Base-by-base conservation (phyloP, 2,113 vertebrate species). In the Amblyopsis rosae region DNA sequence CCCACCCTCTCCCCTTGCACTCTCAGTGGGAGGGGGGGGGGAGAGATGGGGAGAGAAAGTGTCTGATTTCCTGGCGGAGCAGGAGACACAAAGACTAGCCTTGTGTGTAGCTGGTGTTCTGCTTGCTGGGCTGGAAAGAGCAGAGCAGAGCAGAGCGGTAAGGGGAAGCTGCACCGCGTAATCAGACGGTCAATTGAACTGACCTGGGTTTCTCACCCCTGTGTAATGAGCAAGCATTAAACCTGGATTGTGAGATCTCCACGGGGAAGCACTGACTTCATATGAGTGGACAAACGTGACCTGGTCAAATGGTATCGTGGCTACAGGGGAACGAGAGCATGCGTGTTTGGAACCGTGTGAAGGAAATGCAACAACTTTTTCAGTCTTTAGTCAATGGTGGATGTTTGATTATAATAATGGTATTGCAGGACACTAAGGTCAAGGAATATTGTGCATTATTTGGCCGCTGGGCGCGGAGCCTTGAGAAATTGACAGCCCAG, bases 51-150 rank as follows among this genome's bases (percentile, higher is more conserved):
- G 79, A 83, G 76, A 85, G 89, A 80, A 84, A 65, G 60, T 88
- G 85, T 70, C 93, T 74, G 79, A 59, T 85, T 92, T 93, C 91
- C 86, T 81, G 77, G 85, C 68, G 68, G 83, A 79, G 65, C 67
- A 80, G 87, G 65, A 33, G 56, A 66, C 81, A 89, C 90, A 92
- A 91, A 89, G 86, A 51, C 51, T 49, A 32, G 69, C 76, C 60
- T 92, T 92, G 88, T 92, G 65, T 77, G 73, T 13, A 17, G 66
- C 55, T 57, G 45, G 53, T 63, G 62, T 70, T 15, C 75, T 76
- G 65, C 60, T 60, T 70, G 69, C 48, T 53, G 67, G 58, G 72
- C 73, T 75, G 70, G 77, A 76, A 86, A 80, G 75, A 81, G 75
- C 69, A 73, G 79, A 59, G 75, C 80, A 69, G 75, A 72, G 69